Base-by-base conservation (phyloP, 2,797 vertebrate species). In the Notolepis coatsorum region DNA sequence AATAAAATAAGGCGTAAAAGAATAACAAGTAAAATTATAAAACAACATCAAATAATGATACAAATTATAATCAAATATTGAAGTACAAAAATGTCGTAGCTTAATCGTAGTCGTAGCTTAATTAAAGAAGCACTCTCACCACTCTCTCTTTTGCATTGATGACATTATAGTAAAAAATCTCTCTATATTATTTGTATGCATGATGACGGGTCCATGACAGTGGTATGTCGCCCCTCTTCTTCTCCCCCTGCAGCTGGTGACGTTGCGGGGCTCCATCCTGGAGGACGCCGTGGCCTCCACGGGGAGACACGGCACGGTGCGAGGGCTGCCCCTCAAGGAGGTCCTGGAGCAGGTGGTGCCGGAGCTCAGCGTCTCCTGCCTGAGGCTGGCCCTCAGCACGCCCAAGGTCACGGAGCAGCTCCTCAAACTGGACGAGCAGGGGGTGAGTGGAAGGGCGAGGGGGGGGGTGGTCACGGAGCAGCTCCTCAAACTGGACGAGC, bases 321-420 rank as follows among this genome's bases (percentile, higher is more conserved):
- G 96, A 0, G 95, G 97, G 1, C 87, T 98, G 3, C 95, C 93
- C 0, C 84, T 94, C 41, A 95, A 94, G 71, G 97, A 98, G 0
- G 93, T 95, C 0, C 75, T 98, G 80, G 96, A 98, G 55, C 93
- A 95, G 0, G 91, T 96, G 1, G 68, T 98, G 9, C 96, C 96
- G 0, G 95, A 98, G 73, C 91, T 98, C 62, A 96, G 86, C 42
- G 85, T 93, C 12, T 93, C 95, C 21, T 96, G 96, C 74, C 80
- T 98, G 37, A 93, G 94, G 7, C 84, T 96, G 53, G 94, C 96
- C 0, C 86, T 95, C 52, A 93, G 59, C 85, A 93, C 95, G 0
- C 91, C 95, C n/a, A 96, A 95, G 71, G 96, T 96, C 81, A 94
- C 95, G 0, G 96, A 98, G 79, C 97, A 98, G 87, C 95, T 98